Conservation (phyloP, 2,888 invertebrate species). For the Bibio marci region DNA sequence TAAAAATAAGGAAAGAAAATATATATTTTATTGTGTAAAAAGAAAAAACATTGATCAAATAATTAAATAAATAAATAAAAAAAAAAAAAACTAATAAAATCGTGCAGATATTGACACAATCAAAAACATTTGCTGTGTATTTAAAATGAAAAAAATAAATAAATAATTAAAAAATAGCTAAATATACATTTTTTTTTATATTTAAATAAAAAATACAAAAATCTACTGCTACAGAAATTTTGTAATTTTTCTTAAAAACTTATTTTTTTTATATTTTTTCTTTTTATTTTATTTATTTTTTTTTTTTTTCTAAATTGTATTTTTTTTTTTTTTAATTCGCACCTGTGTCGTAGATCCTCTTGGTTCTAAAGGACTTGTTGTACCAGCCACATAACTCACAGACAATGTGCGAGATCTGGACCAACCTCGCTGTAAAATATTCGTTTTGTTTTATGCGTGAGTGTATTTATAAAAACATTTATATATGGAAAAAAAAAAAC, state of each 20-base stretch:
- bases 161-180: not conserved
- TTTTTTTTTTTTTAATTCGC: conserved; percentile 10
- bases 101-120: no score
- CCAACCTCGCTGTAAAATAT: conserved; percentile 54
- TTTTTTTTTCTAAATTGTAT: not conserved
- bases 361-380: conserved; percentile 60
- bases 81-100: not conserved
- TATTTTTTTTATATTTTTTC: not conserved
- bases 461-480: not conserved
- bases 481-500: conserved; percentile 1
- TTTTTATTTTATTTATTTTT: no score
- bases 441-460: not conserved
- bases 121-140: not conserved
- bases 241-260: not conserved
- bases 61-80: not conserved
- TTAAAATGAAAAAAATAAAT: not conserved
- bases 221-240: not conserved
- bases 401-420: conserved; percentile 78
- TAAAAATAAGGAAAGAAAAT: no score
- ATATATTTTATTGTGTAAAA: no score
- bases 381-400: conserved; percentile 66
- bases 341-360: conserved; percentile 55
- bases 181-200: no score
- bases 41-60: no score
- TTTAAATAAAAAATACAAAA: not conserved